Conservation (phyloP, 1,140 invertebrate species). For the Wiebesia pumilae region DNA sequence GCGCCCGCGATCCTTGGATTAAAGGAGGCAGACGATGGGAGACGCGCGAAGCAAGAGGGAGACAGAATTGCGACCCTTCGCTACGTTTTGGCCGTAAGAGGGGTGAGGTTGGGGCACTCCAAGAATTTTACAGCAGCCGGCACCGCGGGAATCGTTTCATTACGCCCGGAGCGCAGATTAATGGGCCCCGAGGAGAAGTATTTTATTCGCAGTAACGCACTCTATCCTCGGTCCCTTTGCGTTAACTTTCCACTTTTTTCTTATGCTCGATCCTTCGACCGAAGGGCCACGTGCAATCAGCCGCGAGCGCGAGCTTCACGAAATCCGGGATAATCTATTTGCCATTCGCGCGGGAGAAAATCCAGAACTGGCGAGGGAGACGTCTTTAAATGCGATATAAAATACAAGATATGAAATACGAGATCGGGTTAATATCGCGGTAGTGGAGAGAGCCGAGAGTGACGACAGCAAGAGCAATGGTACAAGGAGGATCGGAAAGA, state of each 20-base stretch:
- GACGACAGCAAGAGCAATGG: neutral
- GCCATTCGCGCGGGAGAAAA: neutral
- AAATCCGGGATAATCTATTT: constrained; percentile 1
- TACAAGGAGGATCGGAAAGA: constrained; percentile 25
- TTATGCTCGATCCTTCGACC: neutral
- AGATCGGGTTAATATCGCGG: constrained; percentile 64
- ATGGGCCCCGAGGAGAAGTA: neutral
- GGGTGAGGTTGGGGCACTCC: constrained; percentile 37
- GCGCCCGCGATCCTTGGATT: constrained; percentile 57
- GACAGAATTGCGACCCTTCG: constrained; percentile 61
- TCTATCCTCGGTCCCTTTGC: neutral
- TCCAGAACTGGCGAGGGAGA: neutral
- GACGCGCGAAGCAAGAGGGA: neutral
- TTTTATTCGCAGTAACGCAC: neutral
- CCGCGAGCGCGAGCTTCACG: neutral
- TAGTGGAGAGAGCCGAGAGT: neutral
- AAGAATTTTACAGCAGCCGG: constrained; percentile 58
- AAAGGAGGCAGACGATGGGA: neutral
- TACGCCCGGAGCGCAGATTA: constrained; percentile 51
- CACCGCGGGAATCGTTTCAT: constrained; percentile 63
- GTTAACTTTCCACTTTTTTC: constrained; percentile 4
- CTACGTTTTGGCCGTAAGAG: neutral
- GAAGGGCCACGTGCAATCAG: neutral
- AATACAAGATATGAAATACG: no score
- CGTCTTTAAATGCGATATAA: constrained; percentile 50